Conservation (phyloP, 1,140 invertebrate species). For the Diploscapter pachys region DNA sequence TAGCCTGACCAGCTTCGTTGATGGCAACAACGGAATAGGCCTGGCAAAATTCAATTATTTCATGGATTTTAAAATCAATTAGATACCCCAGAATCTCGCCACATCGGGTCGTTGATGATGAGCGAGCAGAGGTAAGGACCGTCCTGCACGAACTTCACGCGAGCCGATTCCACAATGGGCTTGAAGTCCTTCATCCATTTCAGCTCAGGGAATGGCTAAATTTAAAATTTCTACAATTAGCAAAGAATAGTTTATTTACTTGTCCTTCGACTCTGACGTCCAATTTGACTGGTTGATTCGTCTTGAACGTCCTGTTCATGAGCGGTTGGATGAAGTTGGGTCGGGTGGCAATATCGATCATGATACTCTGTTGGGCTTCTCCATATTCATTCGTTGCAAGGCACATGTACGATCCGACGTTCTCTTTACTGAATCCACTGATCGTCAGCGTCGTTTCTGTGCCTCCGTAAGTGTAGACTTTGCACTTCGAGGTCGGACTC, state of each 20-base stretch:
- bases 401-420: constrained; percentile 57
- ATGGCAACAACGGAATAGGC: constrained; percentile 81
- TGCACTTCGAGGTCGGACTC: constrained; percentile 51
- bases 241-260: too few species aligned
- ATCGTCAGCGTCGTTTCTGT: constrained; percentile 55
- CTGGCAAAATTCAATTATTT: too few species aligned
- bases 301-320: constrained; percentile 72
- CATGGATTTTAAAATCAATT: too few species aligned
- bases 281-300: constrained; percentile 70
- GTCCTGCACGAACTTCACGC: constrained; percentile 79
- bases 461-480: constrained; percentile 51
- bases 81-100: constrained; percentile 79
- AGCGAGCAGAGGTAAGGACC: constrained; percentile 80
- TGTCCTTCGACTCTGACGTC: constrained; percentile 82
- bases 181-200: constrained; percentile 78
- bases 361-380: constrained; percentile 56
- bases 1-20: constrained; percentile 86
- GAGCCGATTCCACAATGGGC: constrained; percentile 71
- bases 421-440: constrained; percentile 47
- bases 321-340: constrained; percentile 79
- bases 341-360: constrained; percentile 66
- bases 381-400: constrained; percentile 56
- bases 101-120: constrained; percentile 77
- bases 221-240: too few species aligned
- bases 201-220: constrained; percentile 79